Evolutionary conservation across 2,113 vertebrate genomes (phyloP).

Genomic region (Bubo bubo): DNA sequence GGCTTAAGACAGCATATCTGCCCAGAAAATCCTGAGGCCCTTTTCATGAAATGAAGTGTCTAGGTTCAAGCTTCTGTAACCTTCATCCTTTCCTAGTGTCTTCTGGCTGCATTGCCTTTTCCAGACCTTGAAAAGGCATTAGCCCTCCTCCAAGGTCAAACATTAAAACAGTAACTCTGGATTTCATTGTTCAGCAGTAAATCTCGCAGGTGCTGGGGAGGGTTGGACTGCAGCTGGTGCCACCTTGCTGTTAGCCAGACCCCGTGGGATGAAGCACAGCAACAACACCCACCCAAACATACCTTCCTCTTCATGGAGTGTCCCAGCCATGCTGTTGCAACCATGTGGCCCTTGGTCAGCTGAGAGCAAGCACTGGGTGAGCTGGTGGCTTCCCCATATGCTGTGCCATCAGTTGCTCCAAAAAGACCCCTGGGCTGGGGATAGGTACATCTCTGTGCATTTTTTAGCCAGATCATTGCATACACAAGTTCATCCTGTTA

Average conservation of each 20-base stretch:
- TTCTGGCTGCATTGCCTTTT: not conserved
- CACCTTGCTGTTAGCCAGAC: not conserved
- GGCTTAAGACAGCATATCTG: not conserved
- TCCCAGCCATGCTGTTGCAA: not conserved
- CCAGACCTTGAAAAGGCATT: not conserved
- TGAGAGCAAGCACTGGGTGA: not conserved
- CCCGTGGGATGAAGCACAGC: not conserved
- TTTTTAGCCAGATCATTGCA: not conserved
- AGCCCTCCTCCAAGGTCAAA: not conserved
- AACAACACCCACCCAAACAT: not conserved
- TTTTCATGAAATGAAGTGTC: not conserved
- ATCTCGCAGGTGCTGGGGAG: not conserved
- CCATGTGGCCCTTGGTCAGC: fast-evolving
- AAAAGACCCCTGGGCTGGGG: not conserved
- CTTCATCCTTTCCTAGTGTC: not conserved
- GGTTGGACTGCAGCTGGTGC: not conserved
- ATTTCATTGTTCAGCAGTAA: not conserved
- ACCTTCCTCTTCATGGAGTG: not conserved
- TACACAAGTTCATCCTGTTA: not conserved
- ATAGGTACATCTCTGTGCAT: not conserved
- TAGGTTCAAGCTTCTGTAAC: not conserved
- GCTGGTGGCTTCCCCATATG: not conserved
- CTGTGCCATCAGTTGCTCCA: not conserved
- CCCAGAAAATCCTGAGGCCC: not conserved
- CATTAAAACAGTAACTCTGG: not conserved